Conservation (phyloP, 2,888 invertebrate species). For the Archips xylosteana region DNA sequence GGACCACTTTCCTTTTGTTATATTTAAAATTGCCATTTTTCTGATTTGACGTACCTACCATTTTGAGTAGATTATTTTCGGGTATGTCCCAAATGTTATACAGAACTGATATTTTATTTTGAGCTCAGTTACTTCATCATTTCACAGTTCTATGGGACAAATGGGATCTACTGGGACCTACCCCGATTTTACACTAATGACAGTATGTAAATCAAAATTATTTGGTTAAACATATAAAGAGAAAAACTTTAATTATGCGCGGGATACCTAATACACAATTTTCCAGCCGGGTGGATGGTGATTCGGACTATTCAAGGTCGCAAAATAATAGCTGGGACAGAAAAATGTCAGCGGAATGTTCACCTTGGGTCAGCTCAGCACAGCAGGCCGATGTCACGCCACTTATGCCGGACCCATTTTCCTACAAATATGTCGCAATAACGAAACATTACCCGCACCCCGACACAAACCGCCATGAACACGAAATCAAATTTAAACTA, state of each 20-base stretch:
- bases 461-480: conserved; percentile 13
- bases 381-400: conserved; percentile 49
- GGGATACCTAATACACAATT: neutral
- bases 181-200: too few species aligned
- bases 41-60: too few species aligned
- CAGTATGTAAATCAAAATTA: too few species aligned
- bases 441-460: conserved; percentile 22
- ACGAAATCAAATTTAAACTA: conserved; percentile 12
- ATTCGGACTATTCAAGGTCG: conserved; percentile 51
- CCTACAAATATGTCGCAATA: conserved; percentile 16
- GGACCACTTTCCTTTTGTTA: too few species aligned
- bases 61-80: too few species aligned
- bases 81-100: too few species aligned
- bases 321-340: conserved; percentile 19
- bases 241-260: neutral
- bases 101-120: too few species aligned
- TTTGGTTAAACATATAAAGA: neutral
- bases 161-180: too few species aligned
- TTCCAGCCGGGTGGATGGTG: conserved; percentile 51
- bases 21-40: too few species aligned
- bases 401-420: conserved; percentile 41
- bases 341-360: conserved; percentile 36
- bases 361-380: conserved; percentile 47
- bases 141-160: too few species aligned
- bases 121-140: too few species aligned